A percentile compares a stretch with the other conserved stretches of the same genome.
phyloP scores from a whole-genome alignment of 2,113 vertebrate species.

The Neodontobutis hainanensis region DNA sequence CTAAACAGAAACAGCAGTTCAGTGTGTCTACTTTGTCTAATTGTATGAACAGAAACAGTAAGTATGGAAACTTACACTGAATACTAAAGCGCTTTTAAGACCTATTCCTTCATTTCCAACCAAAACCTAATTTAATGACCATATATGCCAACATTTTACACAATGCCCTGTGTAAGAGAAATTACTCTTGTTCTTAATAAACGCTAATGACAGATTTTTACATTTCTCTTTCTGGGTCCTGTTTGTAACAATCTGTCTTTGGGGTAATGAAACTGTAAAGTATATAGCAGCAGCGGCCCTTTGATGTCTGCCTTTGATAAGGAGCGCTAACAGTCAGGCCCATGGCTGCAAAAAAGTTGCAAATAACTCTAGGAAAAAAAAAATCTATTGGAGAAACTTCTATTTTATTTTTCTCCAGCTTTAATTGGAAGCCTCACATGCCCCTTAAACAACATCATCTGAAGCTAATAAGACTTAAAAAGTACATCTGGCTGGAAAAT shows the following conservation, averaged over 20 bases:
- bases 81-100: no score
- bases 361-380: constrained; percentile 36
- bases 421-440: constrained; percentile 77
- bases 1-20: no score
- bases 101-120: no score
- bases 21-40: no score
- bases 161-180: no score
- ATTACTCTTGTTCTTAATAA: background rate
- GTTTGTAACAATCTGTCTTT: constrained; percentile 41
- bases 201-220: constrained; percentile 10
- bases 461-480: constrained; percentile 81
- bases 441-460: constrained; percentile 79
- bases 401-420: constrained; percentile 63
- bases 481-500: constrained; percentile 80
- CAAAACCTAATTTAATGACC: no score
- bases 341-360: constrained; percentile 60
- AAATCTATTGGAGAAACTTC: constrained; percentile 58
- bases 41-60: no score
- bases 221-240: constrained; percentile 26
- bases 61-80: no score
- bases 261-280: constrained; percentile 44
- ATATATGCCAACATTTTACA: no score
- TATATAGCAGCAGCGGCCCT: constrained; percentile 49
- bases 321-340: constrained; percentile 45
- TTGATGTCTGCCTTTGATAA: constrained; percentile 73